A percentile compares a stretch with the other conserved stretches of the same genome.
Evolutionary conservation across 2,113 vertebrate genomes (phyloP).

Genomic region (Boleophthalmus pectinirostris): DNA sequence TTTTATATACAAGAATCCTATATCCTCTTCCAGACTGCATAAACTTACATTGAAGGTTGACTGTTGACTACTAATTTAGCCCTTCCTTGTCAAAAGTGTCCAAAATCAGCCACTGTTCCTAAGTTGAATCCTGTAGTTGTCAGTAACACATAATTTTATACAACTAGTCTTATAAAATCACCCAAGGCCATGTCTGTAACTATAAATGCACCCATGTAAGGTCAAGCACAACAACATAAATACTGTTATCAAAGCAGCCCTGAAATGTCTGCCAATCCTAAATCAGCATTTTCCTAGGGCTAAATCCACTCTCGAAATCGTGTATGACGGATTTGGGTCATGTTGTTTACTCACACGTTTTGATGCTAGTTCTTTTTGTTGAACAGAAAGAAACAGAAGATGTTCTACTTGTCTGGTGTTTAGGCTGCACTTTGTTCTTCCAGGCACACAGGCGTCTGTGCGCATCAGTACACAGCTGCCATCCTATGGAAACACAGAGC

Average conservation of each 20-base stretch:
- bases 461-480: conserved; percentile 63
- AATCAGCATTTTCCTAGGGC: not conserved
- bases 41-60: not conserved
- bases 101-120: not conserved
- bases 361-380: not conserved
- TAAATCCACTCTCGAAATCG: not conserved
- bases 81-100: not conserved
- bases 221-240: not conserved
- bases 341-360: not conserved
- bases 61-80: not conserved
- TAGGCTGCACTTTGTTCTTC: conserved; percentile 16
- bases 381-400: not conserved
- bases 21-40: not conserved
- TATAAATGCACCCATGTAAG: not conserved
- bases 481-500: conserved; percentile 59
- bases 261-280: not conserved
- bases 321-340: not conserved
- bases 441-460: conserved; percentile 16
- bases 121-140: not conserved
- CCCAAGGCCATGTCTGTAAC: not conserved
- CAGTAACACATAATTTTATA: not conserved
- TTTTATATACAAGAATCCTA: not conserved
- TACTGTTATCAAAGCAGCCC: not conserved
- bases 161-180: not conserved
- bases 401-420: not conserved